phyloP scores from a whole-genome alignment of 1,140 invertebrate genomes.

The Pachyrhynchus sulphureomaculatus region DNA sequence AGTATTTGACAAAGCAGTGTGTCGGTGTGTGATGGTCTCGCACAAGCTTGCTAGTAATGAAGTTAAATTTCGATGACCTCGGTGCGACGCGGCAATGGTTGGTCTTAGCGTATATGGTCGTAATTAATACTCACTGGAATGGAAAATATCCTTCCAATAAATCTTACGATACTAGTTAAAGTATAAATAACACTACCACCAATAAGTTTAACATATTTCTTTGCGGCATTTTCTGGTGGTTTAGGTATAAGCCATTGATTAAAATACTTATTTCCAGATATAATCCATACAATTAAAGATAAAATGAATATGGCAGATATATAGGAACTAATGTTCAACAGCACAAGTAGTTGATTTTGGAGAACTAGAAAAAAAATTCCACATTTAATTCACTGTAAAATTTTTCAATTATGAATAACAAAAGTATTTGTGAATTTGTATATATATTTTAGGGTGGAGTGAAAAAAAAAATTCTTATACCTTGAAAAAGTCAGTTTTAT shows the following conservation, averaged over 20 bases:
- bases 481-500: too few species aligned
- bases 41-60: too few species aligned
- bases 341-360: conserved; percentile 7
- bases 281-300: conserved; percentile 29
- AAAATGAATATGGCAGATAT: conserved; percentile 28
- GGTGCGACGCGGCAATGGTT: too few species aligned
- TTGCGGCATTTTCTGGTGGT: conserved; percentile 15
- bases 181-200: conserved; percentile 21
- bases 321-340: conserved; percentile 12
- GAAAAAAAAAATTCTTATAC: too few species aligned
- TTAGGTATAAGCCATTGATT: conserved; percentile 24
- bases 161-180: conserved; percentile 20
- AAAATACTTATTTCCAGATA: conserved; percentile 27
- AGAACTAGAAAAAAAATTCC: conserved; percentile 4
- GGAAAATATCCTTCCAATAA: conserved; percentile 28
- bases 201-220: conserved; percentile 22
- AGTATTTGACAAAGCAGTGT: too few species aligned
- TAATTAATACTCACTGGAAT: conserved; percentile 32
- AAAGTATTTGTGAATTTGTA: too few species aligned
- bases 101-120: too few species aligned
- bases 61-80: too few species aligned
- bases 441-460: too few species aligned
- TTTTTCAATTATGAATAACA: too few species aligned
- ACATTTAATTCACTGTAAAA: too few species aligned
- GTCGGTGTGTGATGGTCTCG: too few species aligned